Percentiles rank a stretch among this genome's conserved stretches.
These are phyloP conservation scores for Calephelis nemesis DNA, from an alignment of 1,140 invertebrate species.

Conservation along the genomic window DNA sequence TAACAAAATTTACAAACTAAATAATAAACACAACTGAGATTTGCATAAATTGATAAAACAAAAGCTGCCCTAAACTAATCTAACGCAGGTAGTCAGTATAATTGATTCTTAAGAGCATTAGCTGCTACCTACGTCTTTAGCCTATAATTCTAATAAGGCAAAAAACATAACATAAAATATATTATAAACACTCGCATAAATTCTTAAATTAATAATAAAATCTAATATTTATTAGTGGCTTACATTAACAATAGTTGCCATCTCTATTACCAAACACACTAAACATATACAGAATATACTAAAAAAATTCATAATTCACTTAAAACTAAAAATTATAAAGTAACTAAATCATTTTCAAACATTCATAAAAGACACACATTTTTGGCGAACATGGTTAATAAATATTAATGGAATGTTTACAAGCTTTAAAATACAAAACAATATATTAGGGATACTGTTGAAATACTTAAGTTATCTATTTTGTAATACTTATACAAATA, in stretches of 20 bases:
- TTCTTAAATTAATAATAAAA: too few relatives aligned
- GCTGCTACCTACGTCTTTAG: too few relatives aligned
- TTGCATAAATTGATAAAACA: not conserved
- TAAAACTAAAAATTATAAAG: not conserved
- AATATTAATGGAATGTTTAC: conserved; percentile 22
- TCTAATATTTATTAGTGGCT: too few relatives aligned
- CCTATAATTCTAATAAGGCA: not conserved
- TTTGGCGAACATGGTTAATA: not conserved
- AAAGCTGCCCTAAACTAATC: not conserved
- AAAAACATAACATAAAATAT: conserved; percentile 1
- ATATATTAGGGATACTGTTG: conserved; percentile 16
- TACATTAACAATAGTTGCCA: not conserved
- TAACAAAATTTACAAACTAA: not conserved
- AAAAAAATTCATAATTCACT: not conserved
- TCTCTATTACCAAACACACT: not conserved
- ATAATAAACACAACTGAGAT: conserved; percentile 1
- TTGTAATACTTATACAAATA: conserved; percentile 24
- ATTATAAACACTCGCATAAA: conserved; percentile 10
- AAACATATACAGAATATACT: not conserved
- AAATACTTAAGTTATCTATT: conserved; percentile 21
- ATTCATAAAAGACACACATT: not conserved
- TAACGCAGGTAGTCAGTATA: too few relatives aligned
- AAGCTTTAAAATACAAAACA: conserved; percentile 2
- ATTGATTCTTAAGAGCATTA: too few relatives aligned
- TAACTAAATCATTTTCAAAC: not conserved